These are phyloP conservation scores for Nasua narica DNA, from an alignment of 2,797 vertebrate species.

Conservation along the genomic window DNA sequence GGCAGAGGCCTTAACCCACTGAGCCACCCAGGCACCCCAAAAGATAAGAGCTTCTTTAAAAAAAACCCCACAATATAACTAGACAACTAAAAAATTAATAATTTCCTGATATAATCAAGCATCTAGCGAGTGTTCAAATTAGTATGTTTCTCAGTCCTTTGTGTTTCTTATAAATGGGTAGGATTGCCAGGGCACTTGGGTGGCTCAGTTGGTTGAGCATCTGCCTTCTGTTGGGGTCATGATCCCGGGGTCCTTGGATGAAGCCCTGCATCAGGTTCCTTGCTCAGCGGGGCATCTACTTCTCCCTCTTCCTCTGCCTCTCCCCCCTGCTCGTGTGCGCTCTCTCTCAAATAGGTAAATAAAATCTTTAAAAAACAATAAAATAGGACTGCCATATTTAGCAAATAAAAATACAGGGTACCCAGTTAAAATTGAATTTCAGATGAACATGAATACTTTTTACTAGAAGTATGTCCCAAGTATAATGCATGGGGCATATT, in stretches of 20 bases:
- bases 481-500: neutral
- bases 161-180: neutral
- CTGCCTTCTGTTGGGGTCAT: no score
- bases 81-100: neutral
- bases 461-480: neutral
- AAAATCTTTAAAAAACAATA: neutral
- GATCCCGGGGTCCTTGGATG: no score
- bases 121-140: neutral
- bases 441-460: neutral
- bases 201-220: neutral
- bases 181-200: neutral
- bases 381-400: constrained; percentile 2
- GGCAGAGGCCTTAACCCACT: no score
- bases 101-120: neutral
- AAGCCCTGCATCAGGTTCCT: no score
- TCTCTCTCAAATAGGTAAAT: no score
- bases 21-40: no score
- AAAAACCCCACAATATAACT: neutral
- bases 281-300: no score
- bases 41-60: neutral
- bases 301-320: no score
- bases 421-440: neutral
- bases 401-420: neutral
- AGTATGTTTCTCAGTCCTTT: neutral
- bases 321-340: no score